Conservation (phyloP, 1,140 invertebrate species). For the Lepidurus couesii region DNA sequence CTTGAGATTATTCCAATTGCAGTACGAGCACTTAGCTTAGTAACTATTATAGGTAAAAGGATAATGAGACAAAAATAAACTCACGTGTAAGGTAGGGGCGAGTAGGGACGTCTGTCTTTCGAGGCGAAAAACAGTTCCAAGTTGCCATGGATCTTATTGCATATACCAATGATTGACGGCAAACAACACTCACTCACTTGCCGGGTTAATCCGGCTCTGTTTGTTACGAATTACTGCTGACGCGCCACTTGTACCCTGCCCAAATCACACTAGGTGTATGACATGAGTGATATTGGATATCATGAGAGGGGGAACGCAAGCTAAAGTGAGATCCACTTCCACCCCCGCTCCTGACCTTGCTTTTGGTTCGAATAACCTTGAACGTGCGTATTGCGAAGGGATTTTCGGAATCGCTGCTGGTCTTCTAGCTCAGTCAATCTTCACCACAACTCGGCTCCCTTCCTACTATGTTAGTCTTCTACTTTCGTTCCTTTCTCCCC, state of each 20-base stretch:
- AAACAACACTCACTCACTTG: neutral
- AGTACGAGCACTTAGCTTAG: neutral
- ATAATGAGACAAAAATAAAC: neutral
- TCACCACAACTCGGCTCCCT: neutral
- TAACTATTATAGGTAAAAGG: neutral
- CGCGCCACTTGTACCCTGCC: neutral
- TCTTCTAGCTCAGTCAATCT: neutral
- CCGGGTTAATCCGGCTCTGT: too few relatives aligned
- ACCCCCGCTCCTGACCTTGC: conserved; percentile 3
- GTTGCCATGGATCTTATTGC: neutral
- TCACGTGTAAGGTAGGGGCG: neutral
- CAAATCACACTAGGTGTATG: neutral
- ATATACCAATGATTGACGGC: neutral
- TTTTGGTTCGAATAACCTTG: neutral
- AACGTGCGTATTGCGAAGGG: neutral
- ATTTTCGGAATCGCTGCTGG: neutral
- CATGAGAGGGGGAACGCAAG: neutral
- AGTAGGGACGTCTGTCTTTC: neutral
- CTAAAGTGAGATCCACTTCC: neutral
- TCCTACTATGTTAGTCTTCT: neutral
- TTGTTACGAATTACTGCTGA: too few relatives aligned
- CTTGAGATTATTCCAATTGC: too few relatives aligned
- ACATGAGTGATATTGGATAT: neutral
- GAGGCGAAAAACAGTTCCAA: conserved; percentile 11
- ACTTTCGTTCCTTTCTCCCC: neutral